Conservation (phyloP, 2,797 vertebrate species). For the Enteromius fasciolatus region DNA sequence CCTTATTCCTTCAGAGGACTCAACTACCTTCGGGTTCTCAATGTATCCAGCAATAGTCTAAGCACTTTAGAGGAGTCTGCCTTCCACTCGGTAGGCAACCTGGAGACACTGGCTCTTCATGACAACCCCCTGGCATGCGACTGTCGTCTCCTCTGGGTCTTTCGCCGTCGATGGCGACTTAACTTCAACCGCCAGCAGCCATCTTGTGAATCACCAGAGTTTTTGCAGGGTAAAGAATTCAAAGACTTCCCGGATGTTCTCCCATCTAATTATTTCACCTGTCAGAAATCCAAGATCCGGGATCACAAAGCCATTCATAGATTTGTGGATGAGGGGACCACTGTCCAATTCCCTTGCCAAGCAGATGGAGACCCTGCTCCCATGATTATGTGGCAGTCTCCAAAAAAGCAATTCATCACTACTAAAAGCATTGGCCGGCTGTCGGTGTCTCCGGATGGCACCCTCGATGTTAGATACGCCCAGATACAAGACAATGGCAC, state of each 20-base stretch:
- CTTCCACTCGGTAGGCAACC: constrained; percentile 96
- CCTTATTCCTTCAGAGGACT: constrained; percentile 95
- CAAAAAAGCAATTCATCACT: constrained; percentile 94
- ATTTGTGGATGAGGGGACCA: constrained; percentile 95
- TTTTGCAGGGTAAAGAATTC: constrained; percentile 93
- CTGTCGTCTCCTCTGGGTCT: constrained; percentile 97
- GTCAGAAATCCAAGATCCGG: constrained; percentile 90
- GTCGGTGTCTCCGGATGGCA: constrained; percentile 90
- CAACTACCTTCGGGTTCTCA: constrained; percentile 93
- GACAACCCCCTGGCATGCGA: constrained; percentile 95
- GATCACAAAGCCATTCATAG: constrained; percentile 92
- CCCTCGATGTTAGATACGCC: constrained; percentile 95
- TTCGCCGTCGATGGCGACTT: constrained; percentile 95
- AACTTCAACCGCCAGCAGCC: constrained; percentile 97
- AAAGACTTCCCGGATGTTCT: constrained; percentile 95
- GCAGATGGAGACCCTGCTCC: constrained; percentile 93
- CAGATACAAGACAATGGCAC: constrained; percentile 99
- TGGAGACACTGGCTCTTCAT: constrained; percentile 93
- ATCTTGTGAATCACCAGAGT: constrained; percentile 86
- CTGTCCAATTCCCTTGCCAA: constrained; percentile 89
- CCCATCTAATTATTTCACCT: constrained; percentile 89
- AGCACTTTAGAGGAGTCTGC: constrained; percentile 93
- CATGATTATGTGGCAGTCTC: constrained; percentile 93
- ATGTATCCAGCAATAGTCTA: constrained; percentile 92
- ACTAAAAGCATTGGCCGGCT: constrained; percentile 92